phyloP scores from a whole-genome alignment of 2,888 invertebrate species.

The Drosophila glabriapex region DNA sequence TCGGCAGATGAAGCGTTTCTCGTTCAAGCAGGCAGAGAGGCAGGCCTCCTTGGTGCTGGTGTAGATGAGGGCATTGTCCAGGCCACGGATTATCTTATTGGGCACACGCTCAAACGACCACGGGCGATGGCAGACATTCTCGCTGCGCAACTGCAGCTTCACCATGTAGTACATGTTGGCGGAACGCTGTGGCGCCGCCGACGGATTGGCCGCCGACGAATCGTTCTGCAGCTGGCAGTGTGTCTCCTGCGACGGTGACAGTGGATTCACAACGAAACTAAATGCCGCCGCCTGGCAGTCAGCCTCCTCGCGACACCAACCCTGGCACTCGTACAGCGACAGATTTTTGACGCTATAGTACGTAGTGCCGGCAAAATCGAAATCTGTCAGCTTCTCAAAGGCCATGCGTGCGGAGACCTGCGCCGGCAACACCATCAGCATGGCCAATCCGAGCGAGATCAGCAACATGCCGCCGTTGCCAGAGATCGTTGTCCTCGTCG shows the following conservation, averaged over 20 bases:
- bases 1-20: conserved; percentile 96
- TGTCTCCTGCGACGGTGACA: conserved; percentile 96
- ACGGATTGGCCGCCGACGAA: conserved; percentile 95
- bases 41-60: conserved; percentile 98
- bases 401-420: conserved; percentile 90
- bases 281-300: conserved; percentile 97
- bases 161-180: conserved; percentile 98
- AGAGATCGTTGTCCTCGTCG: conserved; percentile 26
- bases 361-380: conserved; percentile 95
- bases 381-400: conserved; percentile 96
- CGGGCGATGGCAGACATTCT: conserved; percentile 95
- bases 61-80: conserved; percentile 96
- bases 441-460: conserved; percentile 32
- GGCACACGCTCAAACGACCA: conserved; percentile 98
- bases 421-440: conserved; percentile 54
- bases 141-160: conserved; percentile 93
- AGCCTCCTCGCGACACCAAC: conserved; percentile 96
- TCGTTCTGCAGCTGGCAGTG: conserved; percentile 96
- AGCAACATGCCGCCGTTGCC: conserved; percentile 29
- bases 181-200: conserved; percentile 92
- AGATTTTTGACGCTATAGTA: conserved; percentile 97
- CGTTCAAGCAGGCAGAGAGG: conserved; percentile 95
- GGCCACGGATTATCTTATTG: conserved; percentile 95
- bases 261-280: conserved; percentile 96
- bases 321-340: conserved; percentile 96